Conservation (phyloP, 2,113 vertebrate genomes). For the Tachycineta bicolor region DNA sequence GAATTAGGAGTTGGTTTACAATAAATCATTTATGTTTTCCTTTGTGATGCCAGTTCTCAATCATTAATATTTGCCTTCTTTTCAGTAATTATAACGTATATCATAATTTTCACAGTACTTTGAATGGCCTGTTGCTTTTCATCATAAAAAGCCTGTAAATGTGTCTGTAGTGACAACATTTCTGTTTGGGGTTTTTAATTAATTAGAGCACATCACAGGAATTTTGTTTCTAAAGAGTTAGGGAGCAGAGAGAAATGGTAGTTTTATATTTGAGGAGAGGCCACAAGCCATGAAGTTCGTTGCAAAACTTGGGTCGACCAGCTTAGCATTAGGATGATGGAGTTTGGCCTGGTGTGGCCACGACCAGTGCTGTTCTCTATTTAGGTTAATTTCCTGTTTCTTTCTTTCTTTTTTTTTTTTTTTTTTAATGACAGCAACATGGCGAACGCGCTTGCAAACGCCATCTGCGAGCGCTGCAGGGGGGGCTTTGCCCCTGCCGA, state of each 20-base stretch:
- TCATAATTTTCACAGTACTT: background rate
- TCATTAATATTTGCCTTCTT: background rate
- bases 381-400: background rate
- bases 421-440: conserved; percentile 86
- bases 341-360: background rate
- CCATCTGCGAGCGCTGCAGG: conserved; percentile 93
- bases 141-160: background rate
- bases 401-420: background rate
- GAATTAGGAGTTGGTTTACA: background rate
- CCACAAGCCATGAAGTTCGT: background rate
- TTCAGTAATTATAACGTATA: background rate
- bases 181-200: background rate
- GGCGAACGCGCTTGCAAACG: conserved; percentile 93
- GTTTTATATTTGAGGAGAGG: background rate
- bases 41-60: background rate
- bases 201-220: accelerated
- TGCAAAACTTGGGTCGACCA: background rate
- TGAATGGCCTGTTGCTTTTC: background rate
- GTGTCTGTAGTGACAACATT: accelerated
- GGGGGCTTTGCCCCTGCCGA: conserved; percentile 90
- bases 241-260: background rate
- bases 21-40: background rate
- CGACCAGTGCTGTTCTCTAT: background rate
- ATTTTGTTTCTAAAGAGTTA: background rate
- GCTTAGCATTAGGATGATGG: background rate